Base-by-base conservation (phyloP, 2,113 vertebrate genomes). In the Trichomycterus rosablanca region DNA sequence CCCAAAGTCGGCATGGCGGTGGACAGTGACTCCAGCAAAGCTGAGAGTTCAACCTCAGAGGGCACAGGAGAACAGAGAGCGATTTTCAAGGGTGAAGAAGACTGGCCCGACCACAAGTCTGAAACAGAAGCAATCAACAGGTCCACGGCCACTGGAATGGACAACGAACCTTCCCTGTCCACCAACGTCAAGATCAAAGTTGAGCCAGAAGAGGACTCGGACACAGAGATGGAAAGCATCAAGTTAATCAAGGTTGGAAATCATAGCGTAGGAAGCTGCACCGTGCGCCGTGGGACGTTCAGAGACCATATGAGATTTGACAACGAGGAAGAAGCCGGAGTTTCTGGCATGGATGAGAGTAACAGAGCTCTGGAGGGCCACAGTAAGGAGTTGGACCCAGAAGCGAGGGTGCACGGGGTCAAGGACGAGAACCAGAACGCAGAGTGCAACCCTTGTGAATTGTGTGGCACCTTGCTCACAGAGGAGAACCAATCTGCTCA, bases 401-500 rank as follows among this genome's bases (percentile, higher is more conserved):
- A 78, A 1, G 51, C 49, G 0, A 82, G 82, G 34, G 74, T 76
- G 1, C 70, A 69, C 1, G 67, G 52, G 62, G 76, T 87, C 18
- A 86, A 87, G 64, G 80, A 86, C 0, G 86, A 84, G 75, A 74
- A 74, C 57, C 76, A 39, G 18, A 82, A 80, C 0, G 18, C 22
- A 0, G 70, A 73, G 1, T 49, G 50, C 5, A 67, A 78, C 2
- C 90, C 92, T 1, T 98, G 96, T 43, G 96, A 98, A 79, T 79
- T 98, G 8, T 98, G 96, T 8, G 94, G 94, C 0, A 75, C 88
- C 42, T 80, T 91, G 1, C 76, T 98, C 53, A 87, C 86, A 0
- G 93, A 95, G 65, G 92, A 94, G 66, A 91, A 97, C 67, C 82
- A 90, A 67, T 92, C 95, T 0, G 87, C 91, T 52, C 96, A 98